These are phyloP conservation scores for Henicopernis longicauda DNA, from an alignment of 2,113 vertebrate species.

Conservation along the genomic window DNA sequence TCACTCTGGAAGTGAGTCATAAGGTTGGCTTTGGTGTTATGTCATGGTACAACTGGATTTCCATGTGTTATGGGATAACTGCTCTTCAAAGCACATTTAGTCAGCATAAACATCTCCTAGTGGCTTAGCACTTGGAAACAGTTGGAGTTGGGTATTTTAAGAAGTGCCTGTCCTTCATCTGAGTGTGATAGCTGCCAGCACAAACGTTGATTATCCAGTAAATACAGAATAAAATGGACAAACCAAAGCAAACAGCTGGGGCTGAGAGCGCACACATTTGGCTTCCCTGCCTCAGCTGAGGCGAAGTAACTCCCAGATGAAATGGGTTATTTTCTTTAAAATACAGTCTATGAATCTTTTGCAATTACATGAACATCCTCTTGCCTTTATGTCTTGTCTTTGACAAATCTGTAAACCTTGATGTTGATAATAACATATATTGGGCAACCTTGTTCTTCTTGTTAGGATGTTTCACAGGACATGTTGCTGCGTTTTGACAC, in stretches of 20 bases:
- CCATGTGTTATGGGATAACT: neutral
- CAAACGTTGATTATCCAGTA: neutral
- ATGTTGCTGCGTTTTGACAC: neutral
- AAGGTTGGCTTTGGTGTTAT: neutral
- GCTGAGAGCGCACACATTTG: neutral
- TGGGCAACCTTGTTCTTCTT: neutral
- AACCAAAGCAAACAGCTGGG: neutral
- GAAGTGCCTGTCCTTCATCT: neutral
- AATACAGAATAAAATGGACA: neutral
- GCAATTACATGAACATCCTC: neutral
- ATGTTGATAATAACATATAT: neutral
- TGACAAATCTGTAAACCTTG: neutral
- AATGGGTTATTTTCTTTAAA: neutral
- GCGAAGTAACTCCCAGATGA: neutral
- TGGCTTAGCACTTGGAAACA: neutral
- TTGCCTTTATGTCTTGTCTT: neutral
- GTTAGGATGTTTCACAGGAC: neutral
- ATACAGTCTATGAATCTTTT: neutral
- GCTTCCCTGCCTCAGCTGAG: neutral
- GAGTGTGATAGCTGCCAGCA: neutral
- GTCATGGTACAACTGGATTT: neutral
- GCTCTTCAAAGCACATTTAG: accelerated
- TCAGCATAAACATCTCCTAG: accelerated
- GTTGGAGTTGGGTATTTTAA: neutral
- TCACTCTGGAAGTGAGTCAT: neutral